Base-by-base conservation (phyloP, 2,888 invertebrate genomes). In the Syrphus vitripennis region DNA sequence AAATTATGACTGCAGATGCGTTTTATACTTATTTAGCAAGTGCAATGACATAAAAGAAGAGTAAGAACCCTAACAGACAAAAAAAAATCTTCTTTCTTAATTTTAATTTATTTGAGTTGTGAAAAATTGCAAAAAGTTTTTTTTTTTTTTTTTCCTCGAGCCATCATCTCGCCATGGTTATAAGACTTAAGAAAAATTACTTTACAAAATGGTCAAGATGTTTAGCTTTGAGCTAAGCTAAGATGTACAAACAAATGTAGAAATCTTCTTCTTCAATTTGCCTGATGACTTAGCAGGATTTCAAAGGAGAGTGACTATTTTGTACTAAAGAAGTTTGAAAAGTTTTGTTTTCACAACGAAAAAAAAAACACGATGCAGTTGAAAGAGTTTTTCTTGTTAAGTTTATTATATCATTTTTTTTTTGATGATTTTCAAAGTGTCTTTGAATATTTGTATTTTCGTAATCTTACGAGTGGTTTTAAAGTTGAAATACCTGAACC, bases 41-140 rank as follows among this genome's bases (percentile, higher is more conserved):
- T 65, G 77, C 55, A 67, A 61, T 45, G n/a, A 2, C 70, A 57
- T 26, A 37, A 45, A 45, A 29, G n/a, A 29, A 19, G 21, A 24
- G 19, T 34, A 37, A 29, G 9, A 3, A 7, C 24, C 14, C 5
- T 40, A 19, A 48, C 24, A 16, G 19, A 26, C 16, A 40, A 29
- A 19, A 10, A 29, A n/a, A 26, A 24, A 24, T 40, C 29, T 84
- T 45, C 29, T 86, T 82, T 82, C 57, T 74, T 78, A 86, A 82
- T 86, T 86, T 86, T 86, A 82, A 86, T 86, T 86, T 86, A 86
- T 86, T 74, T 86, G 86, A 86, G 86, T 86, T 82, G 55, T 69
- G 69, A 78, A 45, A 75, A 82, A 69, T 70, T 42, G 77, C 65
- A 63, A 63, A 14, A 65, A 79, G 21, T 76, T 69, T 59, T 70